A percentile compares a stretch with the other conserved stretches of the same genome.
Evolutionary conservation across 2,888 invertebrate genomes (phyloP).

Genomic region (Uropetala carovei): DNA sequence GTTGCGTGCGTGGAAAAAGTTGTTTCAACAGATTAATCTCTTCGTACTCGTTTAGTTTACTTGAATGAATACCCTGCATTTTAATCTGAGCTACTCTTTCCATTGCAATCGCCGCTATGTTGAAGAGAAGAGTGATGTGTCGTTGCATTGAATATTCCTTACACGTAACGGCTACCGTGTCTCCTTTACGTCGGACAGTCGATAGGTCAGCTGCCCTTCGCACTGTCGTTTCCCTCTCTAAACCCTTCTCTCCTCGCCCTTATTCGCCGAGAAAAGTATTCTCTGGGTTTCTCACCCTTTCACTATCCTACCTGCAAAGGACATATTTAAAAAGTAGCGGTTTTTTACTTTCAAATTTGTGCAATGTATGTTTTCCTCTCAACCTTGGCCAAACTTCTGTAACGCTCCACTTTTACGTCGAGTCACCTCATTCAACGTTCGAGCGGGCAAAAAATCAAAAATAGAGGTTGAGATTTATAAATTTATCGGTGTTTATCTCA

Average conservation of each 20-base stretch:
- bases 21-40: not conserved
- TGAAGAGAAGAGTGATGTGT: not conserved
- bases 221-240: not conserved
- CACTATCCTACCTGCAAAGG: conserved; percentile 51
- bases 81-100: not conserved
- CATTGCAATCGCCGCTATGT: not conserved
- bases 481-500: conserved; percentile 3
- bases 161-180: not conserved
- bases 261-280: not conserved
- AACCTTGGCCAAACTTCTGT: conserved; percentile 56
- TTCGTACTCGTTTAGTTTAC: not conserved
- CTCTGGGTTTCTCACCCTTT: conserved; percentile 35
- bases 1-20: not conserved
- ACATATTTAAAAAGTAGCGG: conserved; percentile 35
- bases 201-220: not conserved
- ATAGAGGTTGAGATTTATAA: not conserved
- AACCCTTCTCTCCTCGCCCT: conserved; percentile 34
- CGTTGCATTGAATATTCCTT: not conserved
- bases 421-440: conserved; percentile 5
- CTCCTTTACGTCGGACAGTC: not conserved
- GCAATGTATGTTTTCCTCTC: conserved; percentile 34
- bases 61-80: not conserved
- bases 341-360: conserved; percentile 56
- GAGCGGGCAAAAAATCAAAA: not conserved
- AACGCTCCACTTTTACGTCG: conserved; percentile 39